phyloP scores from a whole-genome alignment of 92 coral and sea anemone species.

The Epizoanthus scotinus region DNA sequence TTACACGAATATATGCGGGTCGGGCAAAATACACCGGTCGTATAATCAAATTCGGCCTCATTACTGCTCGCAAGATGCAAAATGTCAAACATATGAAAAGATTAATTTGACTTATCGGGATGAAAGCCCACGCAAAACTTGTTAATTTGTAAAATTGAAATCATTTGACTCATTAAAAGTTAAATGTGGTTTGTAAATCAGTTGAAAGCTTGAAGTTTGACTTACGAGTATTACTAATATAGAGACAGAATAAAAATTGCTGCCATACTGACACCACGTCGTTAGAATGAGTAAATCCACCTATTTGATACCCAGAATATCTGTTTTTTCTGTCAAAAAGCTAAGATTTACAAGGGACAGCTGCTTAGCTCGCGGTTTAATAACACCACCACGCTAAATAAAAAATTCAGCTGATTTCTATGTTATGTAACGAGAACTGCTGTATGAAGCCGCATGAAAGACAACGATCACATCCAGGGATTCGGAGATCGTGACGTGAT shows the following conservation, averaged over 20 bases:
- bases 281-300: neutral
- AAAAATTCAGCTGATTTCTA: conserved; percentile 12
- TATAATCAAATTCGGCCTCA: neutral
- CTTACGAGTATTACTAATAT: conserved; percentile 1
- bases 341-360: neutral
- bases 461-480: conserved; percentile 16
- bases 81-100: neutral
- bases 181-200: conserved; percentile 10
- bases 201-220: conserved; percentile 20
- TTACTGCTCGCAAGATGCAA: neutral
- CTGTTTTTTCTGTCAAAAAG: neutral
- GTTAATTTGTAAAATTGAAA: conserved; percentile 22
- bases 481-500: conserved; percentile 15
- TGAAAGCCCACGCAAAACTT: conserved; percentile 11
- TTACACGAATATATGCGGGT: neutral
- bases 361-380: conserved; percentile 9
- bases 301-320: neutral
- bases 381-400: conserved; percentile 25
- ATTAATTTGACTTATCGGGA: neutral
- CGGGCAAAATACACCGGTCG: neutral
- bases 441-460: conserved; percentile 3
- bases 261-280: too few relatives aligned
- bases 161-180: conserved; percentile 21
- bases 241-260: too few relatives aligned
- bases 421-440: conserved; percentile 14